Conservation (phyloP, 92 coral and sea anemone species). For the Ricordea florida region DNA sequence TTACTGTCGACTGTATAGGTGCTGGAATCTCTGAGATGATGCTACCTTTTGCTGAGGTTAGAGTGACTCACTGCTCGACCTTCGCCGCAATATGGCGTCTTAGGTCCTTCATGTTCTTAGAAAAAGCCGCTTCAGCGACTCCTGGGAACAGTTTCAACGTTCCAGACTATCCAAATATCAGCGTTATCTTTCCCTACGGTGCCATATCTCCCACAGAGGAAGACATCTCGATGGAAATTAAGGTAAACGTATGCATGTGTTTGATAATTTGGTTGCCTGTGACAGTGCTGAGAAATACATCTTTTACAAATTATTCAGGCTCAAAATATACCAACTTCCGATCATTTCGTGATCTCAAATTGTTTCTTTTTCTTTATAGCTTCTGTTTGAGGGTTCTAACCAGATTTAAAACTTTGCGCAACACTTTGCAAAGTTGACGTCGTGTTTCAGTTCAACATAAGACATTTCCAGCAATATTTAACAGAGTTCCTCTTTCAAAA, state of each 20-base stretch:
- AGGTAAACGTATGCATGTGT: not conserved
- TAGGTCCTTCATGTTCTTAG: not conserved
- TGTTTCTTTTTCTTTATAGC: too few species aligned
- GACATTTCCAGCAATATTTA: too few species aligned
- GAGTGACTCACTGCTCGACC: not conserved
- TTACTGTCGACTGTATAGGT: not conserved
- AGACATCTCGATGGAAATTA: not conserved
- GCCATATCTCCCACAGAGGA: not conserved
- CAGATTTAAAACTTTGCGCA: too few species aligned
- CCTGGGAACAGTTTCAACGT: not conserved
- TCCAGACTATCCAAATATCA: constrained; percentile 2
- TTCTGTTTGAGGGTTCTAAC: too few species aligned
- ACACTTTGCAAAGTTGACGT: too few species aligned
- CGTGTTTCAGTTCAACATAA: too few species aligned
- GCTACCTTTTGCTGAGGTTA: not conserved
- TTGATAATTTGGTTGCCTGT: not conserved
- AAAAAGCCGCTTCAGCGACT: not conserved
- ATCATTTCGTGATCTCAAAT: too few species aligned
- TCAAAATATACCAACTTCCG: too few species aligned
- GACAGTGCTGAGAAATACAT: too few species aligned
- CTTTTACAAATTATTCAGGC: too few species aligned
- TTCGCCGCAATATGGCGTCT: constrained; percentile 11
- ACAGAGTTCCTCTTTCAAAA: too few species aligned
- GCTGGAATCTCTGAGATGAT: not conserved
- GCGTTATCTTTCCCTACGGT: not conserved